Conservation (phyloP, 2,113 vertebrate species). For the Sphaerodactylus townsendi region DNA sequence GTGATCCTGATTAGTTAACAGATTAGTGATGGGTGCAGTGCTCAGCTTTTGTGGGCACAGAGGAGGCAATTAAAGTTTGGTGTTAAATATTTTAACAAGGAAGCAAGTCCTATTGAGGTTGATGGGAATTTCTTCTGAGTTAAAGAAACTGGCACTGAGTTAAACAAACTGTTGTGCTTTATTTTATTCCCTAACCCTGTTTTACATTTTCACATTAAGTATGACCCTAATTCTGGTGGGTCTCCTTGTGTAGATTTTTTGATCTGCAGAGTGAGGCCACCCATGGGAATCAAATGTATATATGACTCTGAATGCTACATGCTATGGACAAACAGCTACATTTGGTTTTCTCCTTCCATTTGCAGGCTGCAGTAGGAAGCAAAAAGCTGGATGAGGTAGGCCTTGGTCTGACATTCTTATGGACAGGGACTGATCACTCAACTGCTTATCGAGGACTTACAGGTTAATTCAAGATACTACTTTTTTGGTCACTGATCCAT, state of each 20-base stretch:
- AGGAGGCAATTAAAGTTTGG: not conserved
- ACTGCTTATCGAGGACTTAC: not conserved
- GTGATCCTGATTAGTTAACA: not conserved
- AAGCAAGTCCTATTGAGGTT: not conserved
- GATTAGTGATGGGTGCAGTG: constrained; percentile 16
- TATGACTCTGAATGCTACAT: not conserved
- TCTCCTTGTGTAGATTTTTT: no score
- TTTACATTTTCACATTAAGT: no score
- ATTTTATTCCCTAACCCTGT: no score
- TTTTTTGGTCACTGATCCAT: not conserved
- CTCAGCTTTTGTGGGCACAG: not conserved
- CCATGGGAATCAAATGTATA: no score
- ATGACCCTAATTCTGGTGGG: no score
- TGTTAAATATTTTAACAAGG: not conserved
- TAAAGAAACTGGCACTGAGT: no score
- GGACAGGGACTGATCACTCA: not conserved
- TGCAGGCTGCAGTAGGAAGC: not conserved
- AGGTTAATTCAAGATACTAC: not conserved
- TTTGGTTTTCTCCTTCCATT: not conserved
- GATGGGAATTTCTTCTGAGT: not conserved
- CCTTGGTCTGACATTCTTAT: not conserved
- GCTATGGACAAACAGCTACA: not conserved
- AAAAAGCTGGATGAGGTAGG: not conserved
- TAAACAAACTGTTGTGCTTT: no score
- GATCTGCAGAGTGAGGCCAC: no score